Conservation (phyloP, 2,797 vertebrate genomes). For the Glyptemys insculpta region DNA sequence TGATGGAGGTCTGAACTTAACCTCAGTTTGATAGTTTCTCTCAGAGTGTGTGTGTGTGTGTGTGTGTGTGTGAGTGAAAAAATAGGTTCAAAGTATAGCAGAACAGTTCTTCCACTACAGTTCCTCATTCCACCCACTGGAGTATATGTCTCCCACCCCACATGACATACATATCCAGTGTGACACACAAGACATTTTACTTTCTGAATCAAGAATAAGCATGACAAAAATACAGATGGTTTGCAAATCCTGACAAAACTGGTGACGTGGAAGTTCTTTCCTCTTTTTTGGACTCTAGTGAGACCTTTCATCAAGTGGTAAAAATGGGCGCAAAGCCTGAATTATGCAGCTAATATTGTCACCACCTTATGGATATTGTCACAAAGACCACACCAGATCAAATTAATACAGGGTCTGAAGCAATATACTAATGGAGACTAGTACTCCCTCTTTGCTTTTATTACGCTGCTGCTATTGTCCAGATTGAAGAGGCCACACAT, state of each 20-base stretch:
- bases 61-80: not conserved
- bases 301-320: constrained; percentile 27
- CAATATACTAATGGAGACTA: constrained; percentile 3
- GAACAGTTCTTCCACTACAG: not conserved
- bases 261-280: not conserved
- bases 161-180: not conserved
- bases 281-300: not conserved
- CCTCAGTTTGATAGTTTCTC: not conserved
- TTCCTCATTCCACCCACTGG: not conserved
- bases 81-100: not conserved
- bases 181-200: not conserved
- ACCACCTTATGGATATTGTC: not conserved
- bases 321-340: not conserved
- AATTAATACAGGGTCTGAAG: not conserved
- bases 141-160: rapidly evolving
- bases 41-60: not conserved
- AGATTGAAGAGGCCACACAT: not conserved
- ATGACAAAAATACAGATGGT: not conserved
- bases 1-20: rapidly evolving
- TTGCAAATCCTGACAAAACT: not conserved
- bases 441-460: not conserved
- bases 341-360: not conserved
- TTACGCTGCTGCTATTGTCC: not conserved
- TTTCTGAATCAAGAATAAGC: not conserved
- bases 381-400: not conserved